Conservation (phyloP, 1,140 invertebrate genomes). For the Asobara japonica region DNA sequence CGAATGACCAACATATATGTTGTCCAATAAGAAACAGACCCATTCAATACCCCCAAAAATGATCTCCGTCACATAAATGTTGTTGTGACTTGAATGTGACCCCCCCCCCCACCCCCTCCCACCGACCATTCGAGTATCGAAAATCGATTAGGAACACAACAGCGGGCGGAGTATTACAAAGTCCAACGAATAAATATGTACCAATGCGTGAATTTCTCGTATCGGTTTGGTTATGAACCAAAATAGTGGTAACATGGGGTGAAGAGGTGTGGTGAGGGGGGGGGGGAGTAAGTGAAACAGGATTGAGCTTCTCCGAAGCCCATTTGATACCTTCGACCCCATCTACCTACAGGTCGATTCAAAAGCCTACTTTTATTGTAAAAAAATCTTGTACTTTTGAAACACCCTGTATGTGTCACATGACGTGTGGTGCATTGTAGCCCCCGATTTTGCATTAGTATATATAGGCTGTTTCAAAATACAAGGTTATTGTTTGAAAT, state of each 20-base stretch:
- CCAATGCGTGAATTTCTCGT: conserved; percentile 8
- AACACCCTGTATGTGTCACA: too few species aligned
- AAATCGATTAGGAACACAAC: not conserved
- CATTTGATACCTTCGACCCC: not conserved
- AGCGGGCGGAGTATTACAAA: not conserved
- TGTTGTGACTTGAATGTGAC: not conserved
- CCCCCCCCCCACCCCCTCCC: too few species aligned
- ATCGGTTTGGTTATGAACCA: not conserved
- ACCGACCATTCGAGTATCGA: not conserved
- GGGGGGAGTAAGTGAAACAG: not conserved
- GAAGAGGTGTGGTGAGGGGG: not conserved
- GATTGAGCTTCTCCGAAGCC: conserved; percentile 4
- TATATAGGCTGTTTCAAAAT: too few species aligned
- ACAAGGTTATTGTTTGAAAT: too few species aligned
- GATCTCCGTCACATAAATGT: not conserved
- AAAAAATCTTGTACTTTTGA: too few species aligned
- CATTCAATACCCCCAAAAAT: not conserved
- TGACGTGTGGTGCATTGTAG: too few species aligned
- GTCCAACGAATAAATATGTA: conserved; percentile 5
- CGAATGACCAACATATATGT: not conserved
- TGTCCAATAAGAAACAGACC: not conserved
- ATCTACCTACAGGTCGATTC: too few species aligned
- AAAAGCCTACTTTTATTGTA: too few species aligned
- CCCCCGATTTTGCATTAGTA: too few species aligned
- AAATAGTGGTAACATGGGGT: not conserved